Conservation (phyloP, 2,797 vertebrate species). For the Anniella stebbinsi region DNA sequence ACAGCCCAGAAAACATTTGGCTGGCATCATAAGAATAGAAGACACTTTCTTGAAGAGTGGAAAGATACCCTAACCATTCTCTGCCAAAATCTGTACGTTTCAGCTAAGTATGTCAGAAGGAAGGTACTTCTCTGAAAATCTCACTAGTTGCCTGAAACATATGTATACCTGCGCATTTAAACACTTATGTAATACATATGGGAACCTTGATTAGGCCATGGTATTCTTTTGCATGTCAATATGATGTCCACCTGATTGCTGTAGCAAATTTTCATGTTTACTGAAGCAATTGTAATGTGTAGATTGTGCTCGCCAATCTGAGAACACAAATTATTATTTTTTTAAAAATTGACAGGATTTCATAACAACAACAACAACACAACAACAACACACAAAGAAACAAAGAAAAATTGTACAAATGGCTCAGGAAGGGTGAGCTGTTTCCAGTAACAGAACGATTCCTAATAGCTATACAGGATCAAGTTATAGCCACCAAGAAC, state of each 20-base stretch:
- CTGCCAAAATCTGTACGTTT: fast-evolving
- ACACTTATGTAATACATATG: neutral
- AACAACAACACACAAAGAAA: too few relatives aligned
- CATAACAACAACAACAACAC: too few relatives aligned
- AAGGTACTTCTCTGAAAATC: neutral
- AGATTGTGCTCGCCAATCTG: neutral
- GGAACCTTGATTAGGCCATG: neutral
- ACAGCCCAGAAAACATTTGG: slow-evolving; percentile 51
- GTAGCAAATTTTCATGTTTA: neutral
- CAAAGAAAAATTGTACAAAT: too few relatives aligned
- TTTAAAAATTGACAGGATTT: neutral
- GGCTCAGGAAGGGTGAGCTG: too few relatives aligned
- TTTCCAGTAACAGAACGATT: too few relatives aligned
- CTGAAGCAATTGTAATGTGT: neutral
- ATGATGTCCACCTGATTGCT: neutral
- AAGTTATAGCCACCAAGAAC: too few relatives aligned
- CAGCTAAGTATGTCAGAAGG: neutral
- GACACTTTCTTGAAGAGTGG: neutral
- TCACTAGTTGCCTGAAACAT: neutral
- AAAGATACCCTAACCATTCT: neutral
- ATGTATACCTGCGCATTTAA: neutral
- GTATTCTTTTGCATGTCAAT: neutral
- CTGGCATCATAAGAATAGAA: slow-evolving; percentile 45
- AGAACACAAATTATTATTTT: neutral
- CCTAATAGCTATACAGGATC: too few relatives aligned